Base-by-base conservation (phyloP, 2,888 invertebrate species). In the Tholera decimalis region DNA sequence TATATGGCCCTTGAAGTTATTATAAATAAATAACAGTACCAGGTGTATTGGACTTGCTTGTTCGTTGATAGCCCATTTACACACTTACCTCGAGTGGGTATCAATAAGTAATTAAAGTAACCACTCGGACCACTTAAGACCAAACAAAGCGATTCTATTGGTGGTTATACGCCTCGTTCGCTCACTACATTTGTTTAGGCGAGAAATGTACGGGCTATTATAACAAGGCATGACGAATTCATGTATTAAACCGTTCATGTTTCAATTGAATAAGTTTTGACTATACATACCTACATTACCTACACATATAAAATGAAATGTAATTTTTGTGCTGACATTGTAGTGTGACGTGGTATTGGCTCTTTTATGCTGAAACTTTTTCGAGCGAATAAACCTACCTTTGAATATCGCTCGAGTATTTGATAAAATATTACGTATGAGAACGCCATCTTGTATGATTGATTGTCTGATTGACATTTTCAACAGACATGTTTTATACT, bases 71-170 rank as follows among this genome's bases (percentile, higher is more conserved):
- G 65, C 49, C 72, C 59, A 69, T 80, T 77, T 74, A 71, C 65
- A 74, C 82, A 85, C 83, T 87, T 83, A 79, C 71, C 75, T 72
- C 67, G 63, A 83, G 80, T 79, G 79, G 77, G 70, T 84, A 85
- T 86, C 84, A 81, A 87, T 83, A 84, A 83, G 80, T 88, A 89
- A 90, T 90, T 90, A 89, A 88, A 87, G 83, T 79, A 82, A 83
- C 86, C 81, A 85, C 88, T 85, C 77, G 77, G 74, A 75, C 80
- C 82, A 83, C 81, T 85, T 80, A 76, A 67, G 73, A 79, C 73
- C 80, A 82, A 88, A 85, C 85, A 85, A 83, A 83, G 77, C 79
- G 70, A 78, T 77, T 70, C 75, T 75, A 82, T 82, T 79, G 80
- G 77, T 77, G 68, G 70, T 79, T 76, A 72, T 79, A 73, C 76